Percentiles rank a stretch among this genome's conserved stretches.
Evolutionary conservation across 1,140 invertebrate genomes (phyloP).

Genomic region (Drosophila murphyi): DNA sequence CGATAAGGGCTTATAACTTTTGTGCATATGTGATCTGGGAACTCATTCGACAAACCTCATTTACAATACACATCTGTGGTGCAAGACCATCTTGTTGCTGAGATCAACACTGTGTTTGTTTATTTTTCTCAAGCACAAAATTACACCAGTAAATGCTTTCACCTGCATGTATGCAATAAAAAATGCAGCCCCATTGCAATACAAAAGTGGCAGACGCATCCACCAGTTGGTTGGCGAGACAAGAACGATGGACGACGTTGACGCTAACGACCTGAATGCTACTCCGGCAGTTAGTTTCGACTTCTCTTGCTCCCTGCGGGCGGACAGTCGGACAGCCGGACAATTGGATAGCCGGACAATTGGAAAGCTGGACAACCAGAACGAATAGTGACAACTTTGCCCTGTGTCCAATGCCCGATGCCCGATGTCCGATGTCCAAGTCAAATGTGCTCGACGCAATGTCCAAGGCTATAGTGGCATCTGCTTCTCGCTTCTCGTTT

Average conservation of each 20-base stretch:
- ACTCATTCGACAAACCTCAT: not conserved
- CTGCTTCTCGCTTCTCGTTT: constrained; percentile 5
- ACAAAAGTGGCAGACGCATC: constrained; percentile 54
- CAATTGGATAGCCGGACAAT: not conserved
- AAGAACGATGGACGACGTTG: not conserved
- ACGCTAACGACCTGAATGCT: constrained; percentile 22
- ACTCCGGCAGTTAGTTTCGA: constrained; percentile 13
- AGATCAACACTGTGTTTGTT: not conserved
- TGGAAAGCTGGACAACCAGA: not conserved
- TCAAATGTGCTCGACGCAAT: constrained; percentile 27
- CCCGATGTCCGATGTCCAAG: constrained; percentile 27
- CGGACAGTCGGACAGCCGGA: not conserved
- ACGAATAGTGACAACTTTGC: constrained; percentile 33
- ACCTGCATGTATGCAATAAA: constrained; percentile 65
- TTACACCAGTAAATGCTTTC: not conserved
- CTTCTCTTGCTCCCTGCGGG: not conserved
- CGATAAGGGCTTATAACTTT: not conserved
- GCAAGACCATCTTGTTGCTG: no score
- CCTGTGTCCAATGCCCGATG: constrained; percentile 24
- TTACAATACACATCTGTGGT: no score
- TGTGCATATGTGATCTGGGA: no score
- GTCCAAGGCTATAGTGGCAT: constrained; percentile 28
- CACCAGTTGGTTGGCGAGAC: constrained; percentile 14
- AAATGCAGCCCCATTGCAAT: constrained; percentile 47
- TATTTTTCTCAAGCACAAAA: not conserved